phyloP scores from a whole-genome alignment of 2,888 invertebrate species.

The Pyrgus malvae region DNA sequence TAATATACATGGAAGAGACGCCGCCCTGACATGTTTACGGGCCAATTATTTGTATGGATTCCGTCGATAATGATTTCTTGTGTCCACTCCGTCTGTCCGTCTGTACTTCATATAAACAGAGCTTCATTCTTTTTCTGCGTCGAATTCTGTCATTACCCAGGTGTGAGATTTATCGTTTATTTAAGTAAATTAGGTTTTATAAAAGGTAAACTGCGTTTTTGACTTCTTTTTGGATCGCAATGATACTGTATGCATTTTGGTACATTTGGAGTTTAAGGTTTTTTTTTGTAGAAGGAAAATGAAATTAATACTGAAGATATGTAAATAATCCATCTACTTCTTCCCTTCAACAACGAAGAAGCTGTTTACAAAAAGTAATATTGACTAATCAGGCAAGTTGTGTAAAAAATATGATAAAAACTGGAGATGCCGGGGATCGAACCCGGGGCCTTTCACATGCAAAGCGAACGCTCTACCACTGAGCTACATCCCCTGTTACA shows the following conservation, averaged over 20 bases:
- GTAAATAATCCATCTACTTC: too few species aligned
- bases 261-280: too few species aligned
- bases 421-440: slow-evolving; percentile 97
- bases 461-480: slow-evolving; percentile 99
- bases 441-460: slow-evolving; percentile 99
- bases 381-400: too few species aligned
- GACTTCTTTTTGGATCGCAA: not conserved
- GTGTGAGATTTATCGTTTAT: slow-evolving; percentile 57
- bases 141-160: slow-evolving; percentile 62
- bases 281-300: too few species aligned
- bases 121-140: slow-evolving; percentile 59
- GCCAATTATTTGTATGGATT: slow-evolving; percentile 82
- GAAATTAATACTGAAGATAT: too few species aligned
- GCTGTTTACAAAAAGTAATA: too few species aligned
- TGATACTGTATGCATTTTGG: too few species aligned
- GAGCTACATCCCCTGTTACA: slow-evolving; percentile 98
- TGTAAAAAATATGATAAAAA: too few species aligned
- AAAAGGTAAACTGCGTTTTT: slow-evolving; percentile 32
- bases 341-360: too few species aligned
- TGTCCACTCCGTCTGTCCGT: slow-evolving; percentile 44
- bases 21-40: slow-evolving; percentile 82
- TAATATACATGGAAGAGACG: slow-evolving; percentile 79
- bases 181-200: slow-evolving; percentile 41
- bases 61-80: slow-evolving; percentile 80
- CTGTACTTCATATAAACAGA: slow-evolving; percentile 50